Conservation (phyloP, 2,113 vertebrate species). For the Bubo bubo region DNA sequence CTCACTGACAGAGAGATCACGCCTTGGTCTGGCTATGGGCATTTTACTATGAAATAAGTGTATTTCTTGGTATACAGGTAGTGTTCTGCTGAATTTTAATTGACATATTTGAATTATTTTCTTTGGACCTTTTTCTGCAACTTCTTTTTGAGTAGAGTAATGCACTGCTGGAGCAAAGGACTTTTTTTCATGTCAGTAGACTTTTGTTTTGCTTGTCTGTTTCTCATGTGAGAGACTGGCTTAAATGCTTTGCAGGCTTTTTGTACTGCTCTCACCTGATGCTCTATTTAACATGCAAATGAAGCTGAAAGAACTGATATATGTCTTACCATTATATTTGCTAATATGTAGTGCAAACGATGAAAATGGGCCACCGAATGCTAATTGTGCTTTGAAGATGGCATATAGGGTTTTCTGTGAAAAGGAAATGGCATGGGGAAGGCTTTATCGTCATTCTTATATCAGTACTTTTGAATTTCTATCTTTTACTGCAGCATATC, state of each 20-base stretch:
- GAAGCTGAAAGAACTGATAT: background rate
- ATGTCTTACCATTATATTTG: fast-evolving
- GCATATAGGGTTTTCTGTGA: background rate
- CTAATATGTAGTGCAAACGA: background rate
- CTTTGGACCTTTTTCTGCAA: background rate
- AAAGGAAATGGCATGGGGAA: background rate
- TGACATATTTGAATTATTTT: background rate
- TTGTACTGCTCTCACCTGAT: background rate
- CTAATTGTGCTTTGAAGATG: background rate
- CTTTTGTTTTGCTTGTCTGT: background rate
- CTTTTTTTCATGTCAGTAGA: background rate
- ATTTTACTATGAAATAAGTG: background rate
- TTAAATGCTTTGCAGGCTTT: background rate
- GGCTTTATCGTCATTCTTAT: background rate
- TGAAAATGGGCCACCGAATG: background rate
- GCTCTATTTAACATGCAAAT: background rate
- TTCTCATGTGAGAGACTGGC: background rate
- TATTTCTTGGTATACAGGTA: background rate
- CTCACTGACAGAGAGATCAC: background rate
- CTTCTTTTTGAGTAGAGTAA: background rate
- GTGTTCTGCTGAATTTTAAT: background rate
- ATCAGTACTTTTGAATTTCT: background rate
- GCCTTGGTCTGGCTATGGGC: background rate
- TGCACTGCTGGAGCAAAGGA: background rate
- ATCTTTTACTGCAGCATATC: background rate